Conservation (phyloP, 2,797 vertebrate genomes). For the Rhynchotus rufescens region DNA sequence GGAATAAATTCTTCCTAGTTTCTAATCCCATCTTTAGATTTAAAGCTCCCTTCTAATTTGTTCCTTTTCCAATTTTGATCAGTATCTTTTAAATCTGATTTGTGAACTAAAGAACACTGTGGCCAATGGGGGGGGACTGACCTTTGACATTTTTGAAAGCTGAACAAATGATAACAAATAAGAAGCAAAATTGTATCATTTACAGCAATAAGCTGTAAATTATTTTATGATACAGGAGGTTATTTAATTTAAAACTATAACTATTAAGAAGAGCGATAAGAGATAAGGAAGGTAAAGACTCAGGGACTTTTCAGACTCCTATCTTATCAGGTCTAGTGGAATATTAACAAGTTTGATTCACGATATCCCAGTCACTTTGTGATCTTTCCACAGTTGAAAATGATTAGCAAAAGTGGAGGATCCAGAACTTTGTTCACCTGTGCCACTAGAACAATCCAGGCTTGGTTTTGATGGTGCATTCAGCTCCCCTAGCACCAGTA, state of each 20-base stretch:
- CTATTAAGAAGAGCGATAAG: constrained; percentile 71
- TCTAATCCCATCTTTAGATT: neutral
- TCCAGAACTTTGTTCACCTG: constrained; percentile 71
- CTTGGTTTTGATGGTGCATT: neutral
- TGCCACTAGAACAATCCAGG: constrained; percentile 44
- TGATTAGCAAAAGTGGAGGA: constrained; percentile 50
- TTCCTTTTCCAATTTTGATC: neutral
- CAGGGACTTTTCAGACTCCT: constrained; percentile 69
- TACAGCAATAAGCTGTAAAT: constrained; percentile 43
- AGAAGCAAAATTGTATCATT: constrained; percentile 36
- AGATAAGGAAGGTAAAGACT: constrained; percentile 75
- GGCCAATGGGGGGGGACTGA: neutral
- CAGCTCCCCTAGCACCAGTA: neutral
- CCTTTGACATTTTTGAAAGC: constrained; percentile 37
- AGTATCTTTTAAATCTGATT: neutral
- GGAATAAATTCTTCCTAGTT: neutral
- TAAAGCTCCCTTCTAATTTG: neutral
- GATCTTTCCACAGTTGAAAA: constrained; percentile 63
- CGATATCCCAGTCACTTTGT: constrained; percentile 41
- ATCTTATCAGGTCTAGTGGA: constrained; percentile 73
- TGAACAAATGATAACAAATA: constrained; percentile 25
- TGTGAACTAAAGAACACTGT: neutral
- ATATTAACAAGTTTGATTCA: constrained; percentile 74
- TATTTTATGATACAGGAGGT: constrained; percentile 68
- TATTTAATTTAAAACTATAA: constrained; percentile 75